These are phyloP conservation scores for Ashinkailepas kermadecensis DNA, from an alignment of 2,888 invertebrate species.

Conservation along the genomic window DNA sequence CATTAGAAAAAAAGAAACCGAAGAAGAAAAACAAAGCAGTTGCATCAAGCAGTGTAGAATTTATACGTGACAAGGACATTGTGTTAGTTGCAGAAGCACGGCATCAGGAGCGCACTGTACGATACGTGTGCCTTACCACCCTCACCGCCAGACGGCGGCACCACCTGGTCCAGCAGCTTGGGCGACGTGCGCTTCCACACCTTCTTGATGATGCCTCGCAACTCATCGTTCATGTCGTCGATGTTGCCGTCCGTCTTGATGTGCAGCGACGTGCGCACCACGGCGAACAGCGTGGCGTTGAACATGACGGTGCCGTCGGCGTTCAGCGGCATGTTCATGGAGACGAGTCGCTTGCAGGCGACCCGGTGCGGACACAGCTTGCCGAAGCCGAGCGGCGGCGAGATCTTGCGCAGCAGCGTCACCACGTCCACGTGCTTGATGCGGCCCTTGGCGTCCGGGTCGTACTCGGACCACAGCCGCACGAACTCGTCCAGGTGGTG, in stretches of 20 bases:
- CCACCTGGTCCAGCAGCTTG: slow-evolving; percentile 92
- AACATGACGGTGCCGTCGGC: slow-evolving; percentile 57
- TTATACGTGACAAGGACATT: too few species aligned
- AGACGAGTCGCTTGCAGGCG: slow-evolving; percentile 77
- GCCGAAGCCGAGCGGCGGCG: slow-evolving; percentile 97
- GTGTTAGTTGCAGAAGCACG: too few species aligned
- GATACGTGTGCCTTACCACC: background rate
- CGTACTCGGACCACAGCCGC: slow-evolving; percentile 98
- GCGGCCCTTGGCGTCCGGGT: slow-evolving; percentile 97
- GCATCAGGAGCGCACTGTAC: too few species aligned
- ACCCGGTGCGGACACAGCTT: slow-evolving; percentile 98
- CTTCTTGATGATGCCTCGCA: slow-evolving; percentile 51
- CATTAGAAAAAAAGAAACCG: too few species aligned
- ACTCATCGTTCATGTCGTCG: slow-evolving; percentile 53
- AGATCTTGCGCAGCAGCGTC: slow-evolving; percentile 93
- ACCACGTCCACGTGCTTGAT: slow-evolving; percentile 99
- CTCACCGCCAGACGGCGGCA: slow-evolving; percentile 84
- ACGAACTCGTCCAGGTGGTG: slow-evolving; percentile 99
- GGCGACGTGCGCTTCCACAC: slow-evolving; percentile 81
- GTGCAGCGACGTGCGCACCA: slow-evolving; percentile 52
- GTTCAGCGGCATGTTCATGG: slow-evolving; percentile 58
- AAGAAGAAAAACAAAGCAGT: too few species aligned
- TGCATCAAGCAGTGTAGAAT: too few species aligned
- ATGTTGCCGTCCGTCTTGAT: slow-evolving; percentile 52
- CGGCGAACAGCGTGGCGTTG: slow-evolving; percentile 55